Base-by-base conservation (phyloP, 2,113 vertebrate species). In the Myxocyprinus asiaticus region DNA sequence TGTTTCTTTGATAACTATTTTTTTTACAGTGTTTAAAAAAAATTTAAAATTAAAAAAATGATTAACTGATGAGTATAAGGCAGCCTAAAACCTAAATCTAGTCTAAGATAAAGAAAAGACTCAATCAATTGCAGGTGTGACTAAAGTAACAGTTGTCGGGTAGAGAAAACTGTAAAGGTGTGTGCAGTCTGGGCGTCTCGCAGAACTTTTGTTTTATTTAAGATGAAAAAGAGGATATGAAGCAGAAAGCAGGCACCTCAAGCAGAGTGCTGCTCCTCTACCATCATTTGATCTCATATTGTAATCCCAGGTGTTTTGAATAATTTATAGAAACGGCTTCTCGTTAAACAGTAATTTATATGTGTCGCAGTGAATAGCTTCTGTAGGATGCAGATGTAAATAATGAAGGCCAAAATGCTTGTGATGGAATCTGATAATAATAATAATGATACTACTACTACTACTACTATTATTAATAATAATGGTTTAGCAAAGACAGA, bases 281-380 rank as follows among this genome's bases (percentile, higher is more conserved):
- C 91, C 86, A 92, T 90, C 92, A 93, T 93, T 93, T 93, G 92
- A 94, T 93, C 92, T 93, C 89, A 84, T 89, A 92, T 93, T 93
- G 91, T 94, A 93, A 92, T 93, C 92, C 93, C 92, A 93, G 92
- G 91, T 93, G 90, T 91, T 92, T 91, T 93, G 90, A 94, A 94
- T 93, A 93, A 94, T 94, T 94, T 93, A 94, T 94, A 88, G 90
- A 88, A 90, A 91, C 86, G 91, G 91, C 89, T 91, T 93, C 91
- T 93, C 92, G 92, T 94, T 94, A 94, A 94, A 93, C 91, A 94
- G 92, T 94, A 93, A 94, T 94, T 93, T 92, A 93, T 93, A 93
- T 92, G 92, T 90, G 91, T 94, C 90, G 93, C 90, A 91, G 90
- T 91, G 90, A 94, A 92, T 92, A 91, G 90, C 91, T 91, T 93